These are phyloP conservation scores for Petrolisthes cinctipes DNA, from an alignment of 2,888 invertebrate species.

Conservation along the genomic window DNA sequence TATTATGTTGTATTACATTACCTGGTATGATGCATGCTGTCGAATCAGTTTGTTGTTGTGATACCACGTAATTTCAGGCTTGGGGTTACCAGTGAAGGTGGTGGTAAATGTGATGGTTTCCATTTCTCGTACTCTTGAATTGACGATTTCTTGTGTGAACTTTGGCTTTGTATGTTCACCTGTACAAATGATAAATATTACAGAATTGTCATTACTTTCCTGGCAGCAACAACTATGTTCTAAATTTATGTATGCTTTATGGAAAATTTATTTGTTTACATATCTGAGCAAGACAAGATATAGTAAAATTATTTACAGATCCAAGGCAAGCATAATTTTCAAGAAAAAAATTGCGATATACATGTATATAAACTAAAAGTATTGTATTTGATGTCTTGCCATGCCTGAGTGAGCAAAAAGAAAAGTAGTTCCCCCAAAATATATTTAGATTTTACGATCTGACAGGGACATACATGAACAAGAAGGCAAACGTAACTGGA, in stretches of 20 bases:
- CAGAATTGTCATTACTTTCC: neutral
- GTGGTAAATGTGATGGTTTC: conserved; percentile 61
- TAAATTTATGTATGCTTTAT: neutral
- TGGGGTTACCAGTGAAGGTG: conserved; percentile 63
- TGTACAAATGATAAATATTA: conserved; percentile 10
- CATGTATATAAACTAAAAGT: no score
- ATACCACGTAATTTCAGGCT: conserved; percentile 64
- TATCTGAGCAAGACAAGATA: no score
- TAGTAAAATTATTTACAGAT: no score
- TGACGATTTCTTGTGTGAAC: conserved; percentile 60
- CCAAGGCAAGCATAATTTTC: no score
- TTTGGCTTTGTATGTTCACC: conserved; percentile 52
- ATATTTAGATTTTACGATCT: no score
- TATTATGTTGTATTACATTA: neutral
- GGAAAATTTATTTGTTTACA: no score
- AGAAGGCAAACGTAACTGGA: no score
- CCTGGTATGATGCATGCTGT: conserved; percentile 61
- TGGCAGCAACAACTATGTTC: neutral
- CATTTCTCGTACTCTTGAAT: conserved; percentile 63
- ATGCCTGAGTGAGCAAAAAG: no score
- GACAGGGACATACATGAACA: no score
- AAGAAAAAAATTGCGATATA: no score
- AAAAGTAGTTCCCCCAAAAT: no score
- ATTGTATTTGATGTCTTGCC: no score
- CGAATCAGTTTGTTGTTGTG: conserved; percentile 59